phyloP scores from a whole-genome alignment of 2,888 invertebrate species.

The Acleris emargana region DNA sequence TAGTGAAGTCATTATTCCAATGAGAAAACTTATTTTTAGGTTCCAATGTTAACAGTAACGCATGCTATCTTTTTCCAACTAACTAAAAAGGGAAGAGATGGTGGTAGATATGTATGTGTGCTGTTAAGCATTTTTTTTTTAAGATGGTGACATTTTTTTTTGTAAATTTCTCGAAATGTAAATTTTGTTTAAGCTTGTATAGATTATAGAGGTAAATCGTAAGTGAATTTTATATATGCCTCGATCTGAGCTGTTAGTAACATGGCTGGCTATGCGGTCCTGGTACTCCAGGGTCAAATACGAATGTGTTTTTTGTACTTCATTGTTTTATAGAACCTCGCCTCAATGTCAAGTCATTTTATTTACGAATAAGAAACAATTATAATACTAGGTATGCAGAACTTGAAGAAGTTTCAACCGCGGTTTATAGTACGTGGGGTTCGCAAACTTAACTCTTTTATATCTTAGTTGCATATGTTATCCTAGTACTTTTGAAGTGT shows the following conservation, averaged over 20 bases:
- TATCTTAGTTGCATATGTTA: no score
- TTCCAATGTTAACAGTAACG: neutral
- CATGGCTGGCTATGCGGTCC: slow-evolving; percentile 8
- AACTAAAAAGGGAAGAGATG: slow-evolving; percentile 3
- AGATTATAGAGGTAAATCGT: slow-evolving; percentile 23
- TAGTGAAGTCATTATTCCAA: neutral
- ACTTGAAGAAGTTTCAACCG: no score
- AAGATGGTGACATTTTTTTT: slow-evolving; percentile 19
- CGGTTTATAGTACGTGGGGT: no score
- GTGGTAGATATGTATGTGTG: neutral
- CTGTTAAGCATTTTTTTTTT: slow-evolving; percentile 3
- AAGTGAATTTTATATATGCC: slow-evolving; percentile 15
- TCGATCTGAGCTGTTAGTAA: slow-evolving; percentile 28
- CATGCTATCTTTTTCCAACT: slow-evolving; percentile 14
- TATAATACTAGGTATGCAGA: no score
- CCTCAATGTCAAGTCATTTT: no score
- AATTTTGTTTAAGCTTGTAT: slow-evolving; percentile 29
- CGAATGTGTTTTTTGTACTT: no score
- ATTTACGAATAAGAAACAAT: no score
- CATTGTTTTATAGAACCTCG: no score
- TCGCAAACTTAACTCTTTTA: no score
- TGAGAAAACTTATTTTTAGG: neutral
- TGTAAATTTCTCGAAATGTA: slow-evolving; percentile 32
- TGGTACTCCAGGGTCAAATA: slow-evolving; percentile 12
- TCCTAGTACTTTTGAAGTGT: no score